Base-by-base conservation (phyloP, 2,797 vertebrate species). In the Valencia hispanica region DNA sequence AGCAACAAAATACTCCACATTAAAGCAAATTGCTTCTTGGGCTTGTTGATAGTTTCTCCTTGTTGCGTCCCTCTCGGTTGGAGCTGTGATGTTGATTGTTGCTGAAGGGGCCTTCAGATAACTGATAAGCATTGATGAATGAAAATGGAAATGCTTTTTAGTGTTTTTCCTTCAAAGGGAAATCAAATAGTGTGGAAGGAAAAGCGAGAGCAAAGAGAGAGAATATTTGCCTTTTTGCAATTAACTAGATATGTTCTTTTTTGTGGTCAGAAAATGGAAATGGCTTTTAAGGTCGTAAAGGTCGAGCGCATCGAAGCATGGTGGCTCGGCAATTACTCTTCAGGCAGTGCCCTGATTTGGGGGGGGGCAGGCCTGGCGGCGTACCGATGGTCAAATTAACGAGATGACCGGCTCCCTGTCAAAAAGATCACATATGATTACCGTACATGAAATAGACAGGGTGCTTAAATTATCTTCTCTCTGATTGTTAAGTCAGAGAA, bases 361-460 rank as follows among this genome's bases (percentile, higher is more conserved):
- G 77, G 79, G 55, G 5, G 47, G 69, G 83, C 8, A 80, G 90
- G 80, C 86, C 82, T 82, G 88, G 87, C 84, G 65, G 83, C 85
- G 85, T 93, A 87, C 86, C 82, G 87, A 89, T 84, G 89, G 87
- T 88, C 86, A 92, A 93, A 94, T 95, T 92, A 95, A 94, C 85
- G 85, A 93, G 92, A 92, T 87, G 89, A 87, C 90, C 85, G 81
- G 84, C 90, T 93, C 91, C 85, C 93, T 93, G 94, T 94, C 94
- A 91, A 95, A 95, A 94, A 95, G 94, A 95, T 95, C 95, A 94
- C 91, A 94, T 93, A 90, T 94, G 94, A 94, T 96, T 94, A 94
- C 74, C 74, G 81, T 75, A 91, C 92, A 90, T 94, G 92, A 94
- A 93, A 92, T 88, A 92, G 93, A 94, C 92, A 86, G 89, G 90